Conservation (phyloP, 2,888 invertebrate species). For the Sphaerophoria rueppellii region DNA sequence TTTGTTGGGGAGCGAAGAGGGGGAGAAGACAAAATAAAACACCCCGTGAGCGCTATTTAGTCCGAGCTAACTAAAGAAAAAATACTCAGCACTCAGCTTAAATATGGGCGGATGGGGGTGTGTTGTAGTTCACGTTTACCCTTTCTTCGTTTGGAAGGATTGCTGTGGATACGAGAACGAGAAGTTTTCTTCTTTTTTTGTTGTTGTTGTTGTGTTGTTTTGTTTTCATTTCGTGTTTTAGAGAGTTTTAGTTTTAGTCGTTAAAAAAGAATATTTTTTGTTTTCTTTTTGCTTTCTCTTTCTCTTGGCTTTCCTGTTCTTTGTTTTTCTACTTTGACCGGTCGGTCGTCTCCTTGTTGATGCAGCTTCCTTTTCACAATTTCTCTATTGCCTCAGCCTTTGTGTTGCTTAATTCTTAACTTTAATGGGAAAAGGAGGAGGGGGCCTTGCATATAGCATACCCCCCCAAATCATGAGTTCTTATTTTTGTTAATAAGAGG, state of each 20-base stretch:
- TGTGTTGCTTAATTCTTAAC: conserved; percentile 64
- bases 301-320: conserved; percentile 17
- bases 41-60: conserved; percentile 66
- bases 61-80: conserved; percentile 56
- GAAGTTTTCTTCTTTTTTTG: conserved; percentile 39
- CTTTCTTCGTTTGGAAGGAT: conserved; percentile 39
- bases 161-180: conserved; percentile 39
- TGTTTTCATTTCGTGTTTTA: conserved; percentile 5
- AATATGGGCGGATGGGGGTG: neutral
- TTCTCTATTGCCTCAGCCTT: conserved; percentile 31
- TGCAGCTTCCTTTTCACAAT: conserved; percentile 58
- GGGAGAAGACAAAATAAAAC: conserved; percentile 37
- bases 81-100: conserved; percentile 52
- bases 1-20: neutral
- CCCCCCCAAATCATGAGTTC: conserved; percentile 1
- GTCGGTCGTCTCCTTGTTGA: conserved; percentile 18
- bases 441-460: neutral
- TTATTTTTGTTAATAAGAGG: neutral
- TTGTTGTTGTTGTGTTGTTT: neutral
- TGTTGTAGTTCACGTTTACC: conserved; percentile 10
- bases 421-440: conserved; percentile 14
- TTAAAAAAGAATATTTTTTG: conserved; percentile 59
- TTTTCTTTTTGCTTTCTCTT: conserved; percentile 5
- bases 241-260: conserved; percentile 62
- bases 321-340: neutral